Conservation (phyloP, 2,113 vertebrate genomes). For the Melanotaenia duboulayi region DNA sequence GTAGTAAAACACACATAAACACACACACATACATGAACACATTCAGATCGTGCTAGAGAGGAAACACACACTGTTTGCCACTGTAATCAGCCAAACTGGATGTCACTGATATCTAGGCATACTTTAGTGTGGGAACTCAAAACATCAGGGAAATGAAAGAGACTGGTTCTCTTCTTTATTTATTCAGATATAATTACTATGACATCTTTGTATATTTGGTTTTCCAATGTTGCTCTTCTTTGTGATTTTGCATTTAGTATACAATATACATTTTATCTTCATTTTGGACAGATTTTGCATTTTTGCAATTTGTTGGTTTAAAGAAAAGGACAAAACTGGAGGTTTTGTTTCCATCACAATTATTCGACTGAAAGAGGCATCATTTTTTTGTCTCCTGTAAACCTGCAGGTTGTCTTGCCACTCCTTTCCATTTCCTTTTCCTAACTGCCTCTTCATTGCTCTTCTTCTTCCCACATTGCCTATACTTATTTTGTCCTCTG, state of each 20-base stretch:
- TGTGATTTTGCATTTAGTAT: too few relatives aligned
- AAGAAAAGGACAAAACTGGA: neutral
- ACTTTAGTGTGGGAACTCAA: conserved; percentile 29
- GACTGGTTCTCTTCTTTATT: neutral
- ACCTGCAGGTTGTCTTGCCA: neutral
- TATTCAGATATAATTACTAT: neutral
- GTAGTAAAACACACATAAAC: conserved; percentile 90
- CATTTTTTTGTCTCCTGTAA: neutral
- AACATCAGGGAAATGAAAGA: neutral
- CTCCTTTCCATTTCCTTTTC: too few relatives aligned
- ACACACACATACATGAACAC: conserved; percentile 68
- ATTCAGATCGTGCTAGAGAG: conserved; percentile 60
- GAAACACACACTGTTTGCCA: conserved; percentile 70
- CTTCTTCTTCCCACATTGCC: neutral
- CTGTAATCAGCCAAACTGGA: conserved; percentile 58
- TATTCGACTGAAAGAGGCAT: neutral
- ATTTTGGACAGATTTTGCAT: too few relatives aligned
- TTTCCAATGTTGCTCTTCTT: neutral
- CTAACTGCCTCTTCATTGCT: neutral
- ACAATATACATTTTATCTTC: too few relatives aligned
- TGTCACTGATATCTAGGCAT: conserved; percentile 45
- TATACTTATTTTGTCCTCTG: neutral
- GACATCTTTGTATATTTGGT: neutral
- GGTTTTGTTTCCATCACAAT: neutral
- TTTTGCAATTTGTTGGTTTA: neutral